Evolutionary conservation across 2,113 vertebrate species (phyloP).

Genomic region (Axis porcinus): DNA sequence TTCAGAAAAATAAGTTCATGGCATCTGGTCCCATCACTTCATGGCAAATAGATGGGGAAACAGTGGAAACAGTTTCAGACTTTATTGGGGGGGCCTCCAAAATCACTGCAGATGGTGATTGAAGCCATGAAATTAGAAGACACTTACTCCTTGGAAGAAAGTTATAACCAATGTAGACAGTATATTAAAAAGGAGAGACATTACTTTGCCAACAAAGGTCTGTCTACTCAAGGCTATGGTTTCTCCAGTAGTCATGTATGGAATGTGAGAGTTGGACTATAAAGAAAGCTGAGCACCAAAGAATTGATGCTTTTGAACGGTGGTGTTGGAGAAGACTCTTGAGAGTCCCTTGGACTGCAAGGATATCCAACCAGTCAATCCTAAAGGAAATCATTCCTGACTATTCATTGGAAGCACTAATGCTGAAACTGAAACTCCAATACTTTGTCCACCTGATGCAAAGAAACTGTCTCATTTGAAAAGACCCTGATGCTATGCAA

Average conservation of each 20-base stretch:
- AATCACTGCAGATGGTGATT: background rate
- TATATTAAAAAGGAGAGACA: background rate
- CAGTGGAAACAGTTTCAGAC: background rate
- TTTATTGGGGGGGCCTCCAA: background rate
- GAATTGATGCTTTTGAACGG: background rate
- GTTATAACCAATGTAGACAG: background rate
- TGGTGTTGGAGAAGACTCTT: background rate
- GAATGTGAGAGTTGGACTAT: background rate
- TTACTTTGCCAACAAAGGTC: background rate
- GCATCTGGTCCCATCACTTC: background rate
- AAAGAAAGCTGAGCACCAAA: background rate
- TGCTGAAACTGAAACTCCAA: background rate
- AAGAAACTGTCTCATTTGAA: background rate
- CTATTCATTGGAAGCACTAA: background rate
- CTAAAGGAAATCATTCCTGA: background rate
- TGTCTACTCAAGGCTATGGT: background rate
- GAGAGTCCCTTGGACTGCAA: background rate
- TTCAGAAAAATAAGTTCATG: background rate
- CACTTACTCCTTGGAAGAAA: background rate
- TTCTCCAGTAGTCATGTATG: background rate
- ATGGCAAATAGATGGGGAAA: background rate
- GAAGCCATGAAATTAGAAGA: background rate
- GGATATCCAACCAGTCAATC: background rate
- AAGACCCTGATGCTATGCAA: background rate
- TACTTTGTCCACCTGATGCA: background rate